These are phyloP conservation scores for Apus apus DNA, from an alignment of 2,113 vertebrate species.

Conservation along the genomic window DNA sequence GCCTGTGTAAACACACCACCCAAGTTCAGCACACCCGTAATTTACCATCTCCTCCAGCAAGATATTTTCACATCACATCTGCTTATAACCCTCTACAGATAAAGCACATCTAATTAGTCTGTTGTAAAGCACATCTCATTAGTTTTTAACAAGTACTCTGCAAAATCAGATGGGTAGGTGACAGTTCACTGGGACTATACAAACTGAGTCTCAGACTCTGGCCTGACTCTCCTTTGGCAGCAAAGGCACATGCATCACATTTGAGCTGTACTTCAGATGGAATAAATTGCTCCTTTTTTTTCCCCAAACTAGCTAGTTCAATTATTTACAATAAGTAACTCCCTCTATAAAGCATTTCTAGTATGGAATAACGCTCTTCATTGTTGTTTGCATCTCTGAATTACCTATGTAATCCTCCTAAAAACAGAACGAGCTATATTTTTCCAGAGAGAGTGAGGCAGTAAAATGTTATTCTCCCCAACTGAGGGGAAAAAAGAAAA, in stretches of 20 bases:
- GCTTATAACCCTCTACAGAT: background rate
- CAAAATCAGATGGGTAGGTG: background rate
- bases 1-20: fast-evolving
- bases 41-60: background rate
- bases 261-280: background rate
- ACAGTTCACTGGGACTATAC: background rate
- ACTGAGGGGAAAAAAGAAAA: background rate
- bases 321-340: background rate
- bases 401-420: background rate
- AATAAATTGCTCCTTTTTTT: background rate
- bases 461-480: constrained; percentile 10
- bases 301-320: background rate
- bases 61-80: background rate
- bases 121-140: background rate
- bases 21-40: background rate
- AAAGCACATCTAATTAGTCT: background rate
- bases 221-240: background rate
- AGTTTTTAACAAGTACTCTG: background rate
- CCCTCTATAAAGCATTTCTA: background rate
- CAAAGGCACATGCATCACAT: too few species aligned
- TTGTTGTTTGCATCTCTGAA: background rate
- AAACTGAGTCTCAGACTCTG: fast-evolving
- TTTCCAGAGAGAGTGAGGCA: constrained; percentile 7
- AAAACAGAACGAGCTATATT: background rate
- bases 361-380: background rate